Conservation (phyloP, 1,140 invertebrate genomes). For the Drosophila sturtevanti region DNA sequence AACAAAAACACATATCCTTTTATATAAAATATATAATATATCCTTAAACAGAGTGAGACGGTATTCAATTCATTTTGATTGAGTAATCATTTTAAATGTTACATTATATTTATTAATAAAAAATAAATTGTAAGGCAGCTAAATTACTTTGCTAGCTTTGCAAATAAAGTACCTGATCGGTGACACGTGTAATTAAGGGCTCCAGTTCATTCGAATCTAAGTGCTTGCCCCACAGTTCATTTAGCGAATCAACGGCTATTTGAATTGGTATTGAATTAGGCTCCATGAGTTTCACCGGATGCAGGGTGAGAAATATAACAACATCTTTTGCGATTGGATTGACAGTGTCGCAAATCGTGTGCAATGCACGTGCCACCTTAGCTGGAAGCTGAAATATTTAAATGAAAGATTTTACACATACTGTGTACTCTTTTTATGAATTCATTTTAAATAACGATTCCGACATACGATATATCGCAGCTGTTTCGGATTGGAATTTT, state of each 20-base stretch:
- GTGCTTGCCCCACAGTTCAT: constrained; percentile 53
- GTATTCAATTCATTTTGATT: no score
- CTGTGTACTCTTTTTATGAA: no score
- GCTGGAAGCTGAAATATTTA: constrained; percentile 52
- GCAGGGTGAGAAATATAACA: constrained; percentile 71
- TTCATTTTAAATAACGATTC: no score
- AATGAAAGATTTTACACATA: not conserved
- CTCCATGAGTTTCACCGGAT: constrained; percentile 6
- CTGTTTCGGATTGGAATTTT: no score
- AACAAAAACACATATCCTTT: no score
- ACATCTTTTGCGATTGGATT: constrained; percentile 61
- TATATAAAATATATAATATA: no score
- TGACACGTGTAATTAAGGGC: constrained; percentile 70
- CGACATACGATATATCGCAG: no score
- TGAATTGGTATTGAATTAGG: constrained; percentile 7
- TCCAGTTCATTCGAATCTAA: constrained; percentile 57
- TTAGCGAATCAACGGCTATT: constrained; percentile 50
- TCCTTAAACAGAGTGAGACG: no score
- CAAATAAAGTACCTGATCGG: constrained; percentile 56
- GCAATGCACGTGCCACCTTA: constrained; percentile 61
- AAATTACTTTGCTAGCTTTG: not conserved
- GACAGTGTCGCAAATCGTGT: constrained; percentile 70
- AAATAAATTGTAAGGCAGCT: no score
- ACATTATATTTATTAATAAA: no score
- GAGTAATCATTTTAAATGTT: no score